These are phyloP conservation scores for Eristalis intricaria DNA, from an alignment of 2,888 invertebrate species.

Conservation along the genomic window DNA sequence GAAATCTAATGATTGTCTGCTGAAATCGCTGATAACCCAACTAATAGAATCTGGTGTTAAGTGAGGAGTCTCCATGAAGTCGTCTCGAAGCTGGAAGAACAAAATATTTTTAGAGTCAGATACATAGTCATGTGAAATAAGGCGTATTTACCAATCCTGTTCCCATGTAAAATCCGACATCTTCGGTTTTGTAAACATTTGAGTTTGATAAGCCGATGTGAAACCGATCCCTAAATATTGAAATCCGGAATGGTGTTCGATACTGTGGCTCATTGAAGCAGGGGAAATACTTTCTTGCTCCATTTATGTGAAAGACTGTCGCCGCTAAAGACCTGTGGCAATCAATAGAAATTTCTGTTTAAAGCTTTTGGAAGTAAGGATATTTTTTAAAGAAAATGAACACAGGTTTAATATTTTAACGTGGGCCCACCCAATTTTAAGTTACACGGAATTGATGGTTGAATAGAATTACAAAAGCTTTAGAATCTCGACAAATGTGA, in stretches of 20 bases:
- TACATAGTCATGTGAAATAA: background rate
- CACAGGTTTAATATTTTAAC: too few relatives aligned
- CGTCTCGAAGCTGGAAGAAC: slow-evolving; percentile 85
- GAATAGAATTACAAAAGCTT: too few relatives aligned
- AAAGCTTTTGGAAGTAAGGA: too few relatives aligned
- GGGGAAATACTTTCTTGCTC: slow-evolving; percentile 89
- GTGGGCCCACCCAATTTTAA: too few relatives aligned
- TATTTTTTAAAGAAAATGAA: too few relatives aligned
- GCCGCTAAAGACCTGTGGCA: slow-evolving; percentile 86
- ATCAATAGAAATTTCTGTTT: background rate
- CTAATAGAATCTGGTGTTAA: slow-evolving; percentile 81
- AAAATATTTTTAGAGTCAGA: background rate
- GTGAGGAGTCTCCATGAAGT: slow-evolving; percentile 83
- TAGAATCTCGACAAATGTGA: too few relatives aligned
- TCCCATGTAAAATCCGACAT: slow-evolving; percentile 89
- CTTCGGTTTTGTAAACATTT: slow-evolving; percentile 87
- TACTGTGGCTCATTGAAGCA: slow-evolving; percentile 92
- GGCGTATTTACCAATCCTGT: slow-evolving; percentile 86
- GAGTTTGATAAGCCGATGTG: slow-evolving; percentile 90
- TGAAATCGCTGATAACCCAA: slow-evolving; percentile 82
- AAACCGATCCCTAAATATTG: slow-evolving; percentile 89
- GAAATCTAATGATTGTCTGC: slow-evolving; percentile 77
- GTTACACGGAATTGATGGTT: too few relatives aligned
- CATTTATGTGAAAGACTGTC: slow-evolving; percentile 90
- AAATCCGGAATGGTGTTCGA: slow-evolving; percentile 89